Evolutionary conservation across 2,888 invertebrate species (phyloP), one percentile per base, ranked within the genome.

Genomic region (Drosophila tripunctata): DNA sequence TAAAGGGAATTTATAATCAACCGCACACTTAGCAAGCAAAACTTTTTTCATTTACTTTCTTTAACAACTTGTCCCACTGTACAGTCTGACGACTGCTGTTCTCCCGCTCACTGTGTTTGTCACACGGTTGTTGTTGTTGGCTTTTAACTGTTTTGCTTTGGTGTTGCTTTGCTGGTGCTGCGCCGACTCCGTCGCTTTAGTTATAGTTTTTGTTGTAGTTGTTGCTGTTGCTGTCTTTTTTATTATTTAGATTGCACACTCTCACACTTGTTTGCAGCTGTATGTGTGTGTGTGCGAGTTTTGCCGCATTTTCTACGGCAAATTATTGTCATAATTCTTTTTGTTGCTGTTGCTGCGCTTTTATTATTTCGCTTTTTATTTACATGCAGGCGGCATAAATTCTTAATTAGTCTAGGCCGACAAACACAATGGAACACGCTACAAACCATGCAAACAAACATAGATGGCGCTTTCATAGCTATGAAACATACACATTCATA

Each of bases 271-370:
- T 52, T 33, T 64, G 40, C 55, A 17, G n/a, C 14, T 36, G 54
- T 21, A 19, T 30, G 12, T 74, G 48, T 75, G 41, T 62, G 51
- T 51, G 36, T 52, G 3, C 43, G 41, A 54, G 67, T 51, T 73
- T 73, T 61, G 73, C 73, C 71, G 80, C 80, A 68, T 84, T 87
- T 81, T 87, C 85, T 47, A 75, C 43, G 55, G 72, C 65, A 85
- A 81, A 87, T 85, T 76, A 83, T 84, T 81, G 82, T 78, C 58
- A 78, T 81, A 81, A 63, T 63, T 77, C 54, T 68, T 52, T 66
- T 66, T 68, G 45, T 52, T 60, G 67, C 47, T 68, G 45, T 52
- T 60, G 67, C 47, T 65, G 56, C 43, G 60, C 68, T 67, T 67
- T 63, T 56, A 58, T 56, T 71, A 45, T 66, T 54, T 64, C 30